Evolutionary conservation across 30 jellyfish, hydroid and myxozoan genomes (phyloP), one percentile per base, ranked within the genome.

Genomic region (Cassiopea andromeda): DNA sequence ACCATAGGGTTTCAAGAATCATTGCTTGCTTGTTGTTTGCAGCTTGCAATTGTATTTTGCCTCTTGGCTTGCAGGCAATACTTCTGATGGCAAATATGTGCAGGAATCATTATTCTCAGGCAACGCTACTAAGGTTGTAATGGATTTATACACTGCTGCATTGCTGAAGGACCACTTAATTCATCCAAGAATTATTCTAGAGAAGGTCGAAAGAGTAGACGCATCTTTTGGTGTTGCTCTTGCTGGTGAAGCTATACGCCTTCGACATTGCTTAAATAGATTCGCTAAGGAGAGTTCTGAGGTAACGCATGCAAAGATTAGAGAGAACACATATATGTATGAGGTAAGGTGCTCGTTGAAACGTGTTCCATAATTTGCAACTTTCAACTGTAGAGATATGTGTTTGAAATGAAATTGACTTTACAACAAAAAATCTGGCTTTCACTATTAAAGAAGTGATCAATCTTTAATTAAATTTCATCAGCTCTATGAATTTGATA

Each of bases 171-270:
- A 75, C 60, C 44, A 71, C 54, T 54, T 85, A 16, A 57, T 46
- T 2, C 93, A 85, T 45, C 93, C 93, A 73, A 78, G 59, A 13
- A 75, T 85, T 8, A 70, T 59, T 6, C 17, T 85, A 17, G 87
- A 73, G 61, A 61, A 45, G 9, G 15, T 60, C 3, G 38, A n/a
- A 60, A 46, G 44, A 7, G 59, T 75, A 3, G 73, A 61, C 1
- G 93, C 87, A 8, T 73, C 93, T 0, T 85, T 70, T 43, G 93
- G 93, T 6, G 73, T 85, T 5, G 86, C 87, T 14, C 70, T 85
- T n/a, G 87, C 87, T n/a, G 87, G 82, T 13, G 93, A 85, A 46
- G 46, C 81, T 46, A 74, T 16, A 49, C 87, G 87, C 5, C 48
- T 84, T 48, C 70, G 57, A 71, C 27, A 27, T 7, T 84, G 92